A percentile compares a stretch with the other conserved stretches of the same genome.
Evolutionary conservation across 2,113 vertebrate genomes (phyloP).

Genomic region (Saimiri boliviensis): DNA sequence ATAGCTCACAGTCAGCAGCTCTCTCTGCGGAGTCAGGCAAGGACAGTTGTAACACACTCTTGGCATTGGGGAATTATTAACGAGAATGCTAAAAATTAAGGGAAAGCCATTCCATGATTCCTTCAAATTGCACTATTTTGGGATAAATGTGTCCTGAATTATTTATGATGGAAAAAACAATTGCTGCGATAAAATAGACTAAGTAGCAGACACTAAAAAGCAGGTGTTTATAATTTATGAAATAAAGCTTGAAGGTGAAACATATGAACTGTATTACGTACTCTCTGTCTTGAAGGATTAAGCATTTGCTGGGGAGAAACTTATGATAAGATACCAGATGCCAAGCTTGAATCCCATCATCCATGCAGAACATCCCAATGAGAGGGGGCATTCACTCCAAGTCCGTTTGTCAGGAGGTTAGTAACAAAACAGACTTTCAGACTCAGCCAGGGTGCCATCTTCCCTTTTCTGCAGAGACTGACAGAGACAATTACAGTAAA

Average conservation of each 20-base stretch:
- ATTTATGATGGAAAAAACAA: background rate
- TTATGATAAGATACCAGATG: background rate
- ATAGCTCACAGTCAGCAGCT: background rate
- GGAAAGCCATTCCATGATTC: background rate
- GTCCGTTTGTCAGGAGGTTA: background rate
- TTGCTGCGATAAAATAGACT: background rate
- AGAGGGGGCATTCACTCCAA: background rate
- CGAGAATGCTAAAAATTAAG: background rate
- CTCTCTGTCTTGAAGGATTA: background rate
- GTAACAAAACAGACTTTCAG: background rate
- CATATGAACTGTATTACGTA: background rate
- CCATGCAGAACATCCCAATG: background rate
- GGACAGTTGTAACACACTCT: fast-evolving
- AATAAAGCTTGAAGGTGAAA: background rate
- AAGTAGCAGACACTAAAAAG: background rate
- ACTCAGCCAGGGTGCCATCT: background rate
- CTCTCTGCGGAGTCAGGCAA: background rate
- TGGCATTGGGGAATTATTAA: background rate
- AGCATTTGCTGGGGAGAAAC: background rate
- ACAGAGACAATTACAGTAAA: background rate
- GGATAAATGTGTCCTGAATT: background rate
- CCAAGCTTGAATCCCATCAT: background rate
- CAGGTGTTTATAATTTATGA: background rate
- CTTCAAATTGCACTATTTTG: background rate
- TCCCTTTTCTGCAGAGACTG: background rate